A percentile compares a stretch with the other conserved stretches of the same genome.
phyloP scores from a whole-genome alignment of 2,888 invertebrate genomes.

The Zele albiditarsus region DNA sequence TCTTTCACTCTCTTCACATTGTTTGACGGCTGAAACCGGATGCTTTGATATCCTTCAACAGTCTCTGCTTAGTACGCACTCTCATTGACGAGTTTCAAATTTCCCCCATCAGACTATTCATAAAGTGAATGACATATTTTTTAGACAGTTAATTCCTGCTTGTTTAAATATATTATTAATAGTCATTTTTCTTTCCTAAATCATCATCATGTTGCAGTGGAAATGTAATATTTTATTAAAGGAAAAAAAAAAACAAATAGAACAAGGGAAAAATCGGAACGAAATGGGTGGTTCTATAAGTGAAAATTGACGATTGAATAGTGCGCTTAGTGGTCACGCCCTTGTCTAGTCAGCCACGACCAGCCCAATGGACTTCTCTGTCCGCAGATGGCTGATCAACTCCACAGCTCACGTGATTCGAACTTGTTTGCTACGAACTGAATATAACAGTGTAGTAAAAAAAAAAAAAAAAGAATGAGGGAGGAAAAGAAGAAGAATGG shows the following conservation, averaged over 20 bases:
- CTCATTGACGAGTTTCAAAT: neutral
- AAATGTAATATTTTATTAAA: neutral
- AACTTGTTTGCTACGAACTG: slow-evolving; percentile 27
- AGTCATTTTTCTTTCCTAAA: too few species aligned
- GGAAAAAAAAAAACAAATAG: neutral
- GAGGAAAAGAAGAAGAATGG: slow-evolving; percentile 10
- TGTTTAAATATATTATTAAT: neutral
- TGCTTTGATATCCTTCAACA: slow-evolving; percentile 42
- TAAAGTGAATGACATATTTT: neutral
- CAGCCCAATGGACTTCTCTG: slow-evolving; percentile 56
- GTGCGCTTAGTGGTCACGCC: slow-evolving; percentile 65
- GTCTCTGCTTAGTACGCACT: neutral
- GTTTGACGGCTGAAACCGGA: slow-evolving; percentile 60
- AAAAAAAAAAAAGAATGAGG: too few species aligned
- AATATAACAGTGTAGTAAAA: neutral
- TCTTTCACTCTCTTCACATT: slow-evolving; percentile 44
- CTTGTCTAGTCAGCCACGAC: slow-evolving; percentile 62
- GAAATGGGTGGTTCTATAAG: slow-evolving; percentile 4
- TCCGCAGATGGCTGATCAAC: slow-evolving; percentile 49
- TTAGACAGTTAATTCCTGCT: neutral
- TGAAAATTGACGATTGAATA: slow-evolving; percentile 40
- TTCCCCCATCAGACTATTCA: neutral
- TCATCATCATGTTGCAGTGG: neutral
- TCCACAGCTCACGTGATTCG: slow-evolving; percentile 36
- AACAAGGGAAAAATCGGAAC: slow-evolving; percentile 12